Evolutionary conservation across 2,888 invertebrate genomes (phyloP), one percentile per base, ranked within the genome.

Genomic region (Drosophila paranaensis): DNA sequence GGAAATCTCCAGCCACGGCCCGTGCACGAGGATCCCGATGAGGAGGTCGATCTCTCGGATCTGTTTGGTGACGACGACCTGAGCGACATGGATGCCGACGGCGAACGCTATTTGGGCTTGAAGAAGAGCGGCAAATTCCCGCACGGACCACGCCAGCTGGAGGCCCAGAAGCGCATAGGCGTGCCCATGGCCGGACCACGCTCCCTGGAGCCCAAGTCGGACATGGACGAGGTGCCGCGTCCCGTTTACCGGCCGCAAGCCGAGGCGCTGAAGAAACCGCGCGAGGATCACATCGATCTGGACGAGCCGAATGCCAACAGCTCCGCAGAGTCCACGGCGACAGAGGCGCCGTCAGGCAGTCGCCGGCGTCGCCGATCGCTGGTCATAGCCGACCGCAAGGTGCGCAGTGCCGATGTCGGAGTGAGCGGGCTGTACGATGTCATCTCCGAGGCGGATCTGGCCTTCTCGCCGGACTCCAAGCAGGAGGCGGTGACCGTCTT

Each of bases 401-500:
- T 95, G 2, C 95, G 97, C 58, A 97, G 96, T 74, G 96, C 97
- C 3, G 97, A 97, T 90, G 97, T 98, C 1, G 97, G 98, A 8
- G 97, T 98, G 2, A 97, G 97, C 76, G 97, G 97, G 0, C 94
- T 97, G 27, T 98, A 97, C 92, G 97, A 97, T 80, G 97, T 98
- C 53, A 97, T 98, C 65, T 97, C 98, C 5, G 97, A 97, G 92
- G 97, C 97, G 2, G 98, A 98, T 92, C 93, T 98, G 45, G 97
- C 97, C 42, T 98, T 98, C 92, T 97, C 97, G 81, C 97, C 97
- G 0, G 96, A 97, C 84, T 94, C 95, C 57, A 94, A 95, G 81
- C 95, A 95, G 53, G 97, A 97, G 92, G 95, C 97, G 0, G 97
- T 97, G 1, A 97, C 97, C 4, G 97, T 97, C 0, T 97, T 97